Percentiles rank a stretch among this genome's conserved stretches.
Evolutionary conservation across 2,113 vertebrate species (phyloP).

Genomic region (Rhadina sibilatrix): DNA sequence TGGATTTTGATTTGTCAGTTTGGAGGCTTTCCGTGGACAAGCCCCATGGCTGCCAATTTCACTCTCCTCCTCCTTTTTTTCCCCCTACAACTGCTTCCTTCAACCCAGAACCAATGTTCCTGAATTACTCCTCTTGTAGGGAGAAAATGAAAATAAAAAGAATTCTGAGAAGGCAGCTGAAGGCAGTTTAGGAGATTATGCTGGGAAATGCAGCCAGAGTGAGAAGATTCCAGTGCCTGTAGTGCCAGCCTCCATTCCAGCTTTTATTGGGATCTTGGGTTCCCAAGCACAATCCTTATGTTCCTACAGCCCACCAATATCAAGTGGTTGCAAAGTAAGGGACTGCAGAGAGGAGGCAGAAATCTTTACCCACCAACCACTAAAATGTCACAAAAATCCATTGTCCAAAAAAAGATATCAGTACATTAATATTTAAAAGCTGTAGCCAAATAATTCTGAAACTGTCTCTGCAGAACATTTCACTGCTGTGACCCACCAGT

Average conservation of each 20-base stretch:
- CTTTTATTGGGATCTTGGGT: not conserved
- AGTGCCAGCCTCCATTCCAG: not conserved
- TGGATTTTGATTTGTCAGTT: not conserved
- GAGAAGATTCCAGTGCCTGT: not conserved
- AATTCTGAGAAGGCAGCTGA: not conserved
- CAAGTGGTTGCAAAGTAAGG: not conserved
- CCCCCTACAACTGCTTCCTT: not conserved
- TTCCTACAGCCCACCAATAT: not conserved
- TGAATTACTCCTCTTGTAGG: not conserved
- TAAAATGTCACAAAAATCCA: not conserved
- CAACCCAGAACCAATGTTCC: not conserved
- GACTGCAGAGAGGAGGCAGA: not conserved
- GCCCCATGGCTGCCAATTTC: not conserved
- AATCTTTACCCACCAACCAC: not conserved
- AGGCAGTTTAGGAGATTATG: not conserved
- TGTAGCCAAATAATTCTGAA: not conserved
- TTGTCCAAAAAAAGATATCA: not conserved
- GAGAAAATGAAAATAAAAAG: not conserved
- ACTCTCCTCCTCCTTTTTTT: not conserved
- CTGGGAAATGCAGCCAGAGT: rapidly evolving
- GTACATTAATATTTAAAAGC: not conserved
- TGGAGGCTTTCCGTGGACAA: not conserved
- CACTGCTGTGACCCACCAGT: not conserved
- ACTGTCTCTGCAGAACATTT: not conserved
- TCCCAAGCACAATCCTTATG: not conserved